Evolutionary conservation across 2,797 vertebrate species (phyloP).

Genomic region (Melanotaenia trifasciata): DNA sequence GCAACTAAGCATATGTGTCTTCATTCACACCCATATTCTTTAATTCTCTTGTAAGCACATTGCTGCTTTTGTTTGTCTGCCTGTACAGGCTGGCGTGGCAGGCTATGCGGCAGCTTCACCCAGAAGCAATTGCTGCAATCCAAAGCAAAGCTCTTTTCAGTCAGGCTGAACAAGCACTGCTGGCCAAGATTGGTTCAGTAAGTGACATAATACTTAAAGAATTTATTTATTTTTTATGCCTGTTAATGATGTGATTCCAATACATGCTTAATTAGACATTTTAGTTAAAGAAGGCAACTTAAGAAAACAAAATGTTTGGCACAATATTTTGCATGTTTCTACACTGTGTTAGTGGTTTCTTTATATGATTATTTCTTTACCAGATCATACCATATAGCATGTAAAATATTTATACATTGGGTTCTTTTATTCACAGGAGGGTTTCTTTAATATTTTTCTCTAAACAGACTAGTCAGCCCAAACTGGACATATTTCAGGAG

Average conservation of each 20-base stretch:
- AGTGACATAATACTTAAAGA: slow-evolving; percentile 45
- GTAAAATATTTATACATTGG: not conserved
- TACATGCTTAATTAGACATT: not conserved
- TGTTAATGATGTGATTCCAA: not conserved
- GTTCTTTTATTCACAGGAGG: slow-evolving; percentile 1
- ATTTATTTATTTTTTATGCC: not conserved
- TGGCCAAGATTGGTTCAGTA: slow-evolving; percentile 92
- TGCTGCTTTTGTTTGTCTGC: slow-evolving; percentile 11
- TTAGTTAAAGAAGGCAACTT: not conserved
- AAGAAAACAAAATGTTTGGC: not conserved
- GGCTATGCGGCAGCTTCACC: slow-evolving; percentile 96
- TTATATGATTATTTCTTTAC: not conserved
- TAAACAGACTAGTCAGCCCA: slow-evolving; percentile 91
- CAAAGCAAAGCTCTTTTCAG: slow-evolving; percentile 97
- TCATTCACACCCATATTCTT: not conserved
- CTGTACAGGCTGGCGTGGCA: slow-evolving; percentile 89
- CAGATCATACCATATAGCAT: not conserved
- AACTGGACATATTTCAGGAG: slow-evolving; percentile 94
- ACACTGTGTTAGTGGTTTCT: not conserved
- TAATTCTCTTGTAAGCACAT: not conserved
- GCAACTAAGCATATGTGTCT: slow-evolving; percentile 32
- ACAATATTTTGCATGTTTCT: not conserved
- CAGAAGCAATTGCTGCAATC: slow-evolving; percentile 94
- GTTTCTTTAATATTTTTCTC: slow-evolving; percentile 27
- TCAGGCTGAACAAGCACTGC: slow-evolving; percentile 91